Conservation (phyloP, 2,797 vertebrate species). For the Sebastiscus tertius region DNA sequence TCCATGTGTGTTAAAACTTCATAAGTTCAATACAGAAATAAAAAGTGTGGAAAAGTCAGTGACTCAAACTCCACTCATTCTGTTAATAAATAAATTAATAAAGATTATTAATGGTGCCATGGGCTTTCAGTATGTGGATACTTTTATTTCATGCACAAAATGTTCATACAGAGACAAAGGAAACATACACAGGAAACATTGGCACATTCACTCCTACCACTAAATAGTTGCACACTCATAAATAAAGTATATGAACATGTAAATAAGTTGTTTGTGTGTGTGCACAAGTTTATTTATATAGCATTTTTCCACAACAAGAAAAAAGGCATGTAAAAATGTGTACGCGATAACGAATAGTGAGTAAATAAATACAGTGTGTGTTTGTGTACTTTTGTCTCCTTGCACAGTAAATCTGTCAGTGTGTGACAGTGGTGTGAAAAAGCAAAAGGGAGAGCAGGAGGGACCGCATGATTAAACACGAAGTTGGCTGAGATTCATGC, state of each 20-base stretch:
- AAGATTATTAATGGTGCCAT: not conserved
- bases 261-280: not conserved
- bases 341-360: not conserved
- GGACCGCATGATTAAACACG: slow-evolving; percentile 54
- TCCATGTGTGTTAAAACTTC: not conserved
- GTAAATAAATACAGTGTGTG: not conserved
- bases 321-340: not conserved
- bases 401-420: slow-evolving; percentile 15
- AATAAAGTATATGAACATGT: not conserved
- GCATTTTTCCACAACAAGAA: not conserved
- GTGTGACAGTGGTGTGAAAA: slow-evolving; percentile 35
- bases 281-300: not conserved
- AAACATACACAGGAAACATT: not conserved
- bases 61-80: not conserved
- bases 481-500: slow-evolving; percentile 59
- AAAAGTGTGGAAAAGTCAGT: not conserved
- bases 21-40: not conserved
- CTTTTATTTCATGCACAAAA: not conserved
- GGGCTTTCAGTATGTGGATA: not conserved
- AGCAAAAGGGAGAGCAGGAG: slow-evolving; percentile 14
- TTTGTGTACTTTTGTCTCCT: slow-evolving; percentile 2
- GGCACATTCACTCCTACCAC: not conserved
- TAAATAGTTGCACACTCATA: not conserved
- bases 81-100: not conserved
- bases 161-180: not conserved